Percentiles rank a stretch among this genome's conserved stretches.
These are phyloP conservation scores for Daboia siamensis DNA, from an alignment of 2,113 vertebrate species.

Conservation along the genomic window DNA sequence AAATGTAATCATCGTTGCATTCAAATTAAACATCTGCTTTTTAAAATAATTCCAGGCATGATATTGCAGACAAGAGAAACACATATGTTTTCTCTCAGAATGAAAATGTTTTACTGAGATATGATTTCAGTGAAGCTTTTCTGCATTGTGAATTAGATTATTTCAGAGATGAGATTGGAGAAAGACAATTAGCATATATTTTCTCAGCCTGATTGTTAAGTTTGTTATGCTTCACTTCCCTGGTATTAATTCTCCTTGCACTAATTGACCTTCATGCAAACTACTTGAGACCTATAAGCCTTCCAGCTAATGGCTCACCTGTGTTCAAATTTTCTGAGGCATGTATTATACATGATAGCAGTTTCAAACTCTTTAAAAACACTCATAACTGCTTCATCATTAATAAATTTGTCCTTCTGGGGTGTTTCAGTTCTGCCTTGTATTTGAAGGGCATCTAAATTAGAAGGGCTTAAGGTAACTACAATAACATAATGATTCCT, in stretches of 20 bases:
- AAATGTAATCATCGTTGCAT: conserved; percentile 68
- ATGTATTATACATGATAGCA: conserved; percentile 46
- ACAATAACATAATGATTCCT: neutral
- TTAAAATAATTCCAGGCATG: conserved; percentile 55
- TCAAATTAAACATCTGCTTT: conserved; percentile 70
- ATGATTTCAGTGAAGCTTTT: conserved; percentile 30
- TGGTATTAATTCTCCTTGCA: conserved; percentile 38
- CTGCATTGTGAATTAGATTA: conserved; percentile 39
- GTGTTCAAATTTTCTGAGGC: conserved; percentile 37
- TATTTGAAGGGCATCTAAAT: conserved; percentile 35
- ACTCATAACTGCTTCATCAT: neutral
- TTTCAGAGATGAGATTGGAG: neutral
- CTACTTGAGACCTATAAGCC: conserved; percentile 33
- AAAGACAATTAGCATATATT: neutral
- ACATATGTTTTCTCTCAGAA: conserved; percentile 58
- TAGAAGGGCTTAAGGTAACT: conserved; percentile 27
- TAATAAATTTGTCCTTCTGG: conserved; percentile 31
- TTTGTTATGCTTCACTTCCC: conserved; percentile 15
- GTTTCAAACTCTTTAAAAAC: conserved; percentile 41
- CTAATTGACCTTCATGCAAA: conserved; percentile 42
- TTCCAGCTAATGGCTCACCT: conserved; percentile 16
- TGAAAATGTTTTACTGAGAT: conserved; percentile 54
- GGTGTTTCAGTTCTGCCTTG: conserved; percentile 7
- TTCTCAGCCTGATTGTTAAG: conserved; percentile 6
- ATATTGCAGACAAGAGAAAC: conserved; percentile 60